Conservation (phyloP, 2,888 invertebrate genomes). For the Linhomoeus sp. region DNA sequence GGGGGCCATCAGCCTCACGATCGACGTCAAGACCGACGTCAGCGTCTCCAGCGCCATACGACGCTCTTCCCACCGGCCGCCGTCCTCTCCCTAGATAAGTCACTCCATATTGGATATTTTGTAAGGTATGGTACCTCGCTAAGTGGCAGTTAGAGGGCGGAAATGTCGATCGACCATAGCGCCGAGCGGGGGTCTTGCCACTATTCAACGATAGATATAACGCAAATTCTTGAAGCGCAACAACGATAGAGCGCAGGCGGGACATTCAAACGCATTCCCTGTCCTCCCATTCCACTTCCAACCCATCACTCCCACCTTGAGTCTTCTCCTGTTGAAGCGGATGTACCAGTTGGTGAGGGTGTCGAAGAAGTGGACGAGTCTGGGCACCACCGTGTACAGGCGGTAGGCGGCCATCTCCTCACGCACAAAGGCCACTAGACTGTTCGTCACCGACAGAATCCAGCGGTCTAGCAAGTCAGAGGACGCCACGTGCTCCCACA, state of each 20-base stretch:
- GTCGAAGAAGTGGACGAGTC: constrained; percentile 82
- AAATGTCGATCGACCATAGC: no score
- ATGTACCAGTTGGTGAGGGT: constrained; percentile 98
- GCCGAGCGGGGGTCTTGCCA: no score
- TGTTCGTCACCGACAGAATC: constrained; percentile 90
- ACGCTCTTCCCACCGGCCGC: constrained; percentile 58
- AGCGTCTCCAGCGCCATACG: constrained; percentile 74
- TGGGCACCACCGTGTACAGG: constrained; percentile 81
- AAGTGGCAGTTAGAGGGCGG: no score
- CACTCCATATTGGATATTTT: no score
- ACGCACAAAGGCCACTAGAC: constrained; percentile 62
- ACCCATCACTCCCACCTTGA: no score
- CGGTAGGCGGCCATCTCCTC: constrained; percentile 76
- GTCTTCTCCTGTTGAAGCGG: constrained; percentile 74
- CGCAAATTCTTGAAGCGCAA: no score
- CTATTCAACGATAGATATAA: no score
- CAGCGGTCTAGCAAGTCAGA: constrained; percentile 83
- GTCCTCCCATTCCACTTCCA: no score
- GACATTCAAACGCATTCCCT: no score
- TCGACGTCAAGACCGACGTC: constrained; percentile 63
- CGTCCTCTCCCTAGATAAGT: constrained; percentile 33
- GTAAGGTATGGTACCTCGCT: no score
- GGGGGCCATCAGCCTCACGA: constrained; percentile 83
- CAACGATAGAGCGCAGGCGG: no score
- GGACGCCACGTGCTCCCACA: constrained; percentile 17